A percentile compares a stretch with the other conserved stretches of the same genome.
Conservation (phyloP, 1,140 invertebrate genomes). For the Drosophila kepulauana region DNA sequence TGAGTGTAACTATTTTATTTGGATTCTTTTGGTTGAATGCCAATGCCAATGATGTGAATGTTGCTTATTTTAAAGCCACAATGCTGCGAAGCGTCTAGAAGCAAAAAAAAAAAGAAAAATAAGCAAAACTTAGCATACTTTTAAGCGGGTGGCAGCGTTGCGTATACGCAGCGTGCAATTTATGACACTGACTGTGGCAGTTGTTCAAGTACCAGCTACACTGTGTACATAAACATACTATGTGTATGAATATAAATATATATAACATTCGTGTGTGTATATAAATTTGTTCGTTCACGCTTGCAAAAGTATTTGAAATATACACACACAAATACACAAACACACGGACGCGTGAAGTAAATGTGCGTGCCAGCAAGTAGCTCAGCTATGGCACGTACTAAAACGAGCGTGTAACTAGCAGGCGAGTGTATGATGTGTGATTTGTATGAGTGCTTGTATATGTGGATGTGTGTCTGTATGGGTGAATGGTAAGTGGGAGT, state of each 20-base stretch:
- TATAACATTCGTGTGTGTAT: background rate
- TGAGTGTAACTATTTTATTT: background rate
- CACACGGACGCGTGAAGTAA: constrained; percentile 24
- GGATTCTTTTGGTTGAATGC: constrained; percentile 9
- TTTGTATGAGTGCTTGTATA: constrained; percentile 5
- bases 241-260: constrained; percentile 15
- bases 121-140: constrained; percentile 50
- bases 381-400: constrained; percentile 60
- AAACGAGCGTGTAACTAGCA: constrained; percentile 58
- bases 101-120: constrained; percentile 10
- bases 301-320: background rate
- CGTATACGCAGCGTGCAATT: constrained; percentile 53
- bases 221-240: constrained; percentile 21
- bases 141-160: constrained; percentile 44
- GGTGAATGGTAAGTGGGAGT: constrained; percentile 29
- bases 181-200: constrained; percentile 38
- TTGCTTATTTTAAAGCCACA: constrained; percentile 13
- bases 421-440: constrained; percentile 18
- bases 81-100: constrained; percentile 11
- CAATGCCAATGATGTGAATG: constrained; percentile 21
- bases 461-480: constrained; percentile 42
- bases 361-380: constrained; percentile 58
- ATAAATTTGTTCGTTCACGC: background rate
- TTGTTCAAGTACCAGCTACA: constrained; percentile 31
- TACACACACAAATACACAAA: constrained; percentile 6